Evolutionary conservation across 1,140 invertebrate genomes (phyloP), one percentile per base, ranked within the genome.

Genomic region (Cyclargus thomasi): DNA sequence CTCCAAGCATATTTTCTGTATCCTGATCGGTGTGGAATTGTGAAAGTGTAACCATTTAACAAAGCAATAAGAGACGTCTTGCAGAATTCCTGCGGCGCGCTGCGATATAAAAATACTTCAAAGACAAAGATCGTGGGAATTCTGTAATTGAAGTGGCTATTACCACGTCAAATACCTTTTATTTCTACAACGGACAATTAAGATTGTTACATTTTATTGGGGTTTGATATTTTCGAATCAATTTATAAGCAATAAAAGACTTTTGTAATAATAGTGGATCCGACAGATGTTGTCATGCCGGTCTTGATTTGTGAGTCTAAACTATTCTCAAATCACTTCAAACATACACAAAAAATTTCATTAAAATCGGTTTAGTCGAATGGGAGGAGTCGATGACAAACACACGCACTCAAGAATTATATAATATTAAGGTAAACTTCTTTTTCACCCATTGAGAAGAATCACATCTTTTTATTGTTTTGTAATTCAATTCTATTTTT

Each of bases 71-170:
- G 39, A 47, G 14, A 47, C 39, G 39, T 14, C 39, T 47, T 47
- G 14, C 8, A 11, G 39, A 47, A 47, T 47, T 47, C 39, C 39
- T 47, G 39, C 39, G 39, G 39, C 14, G 29, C 29, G 39, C 10
- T 11, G 39, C 39, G 39, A 47, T 47, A 47, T 47, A 47, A 47
- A 47, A 47, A 47, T 47, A 47, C 39, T 47, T 16, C 29, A 29
- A 47, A 47, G 39, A 47, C 39, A 16, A 47, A 47, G 39, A 47
- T 47, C 39, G 39, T 47, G 39, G 39, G 14, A 47, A 14, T 47
- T 47, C 39, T 47, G 14, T 47, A 47, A 47, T 47, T 47, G 39
- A 47, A 47, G 39, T 47, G 39, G 39, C 39, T 47, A 47, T 47
- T 47, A 47, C 39, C 39, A 14, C 39, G 39, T 47, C 39, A 47